A percentile compares a stretch with the other conserved stretches of the same genome.
phyloP scores from a whole-genome alignment of 1,140 invertebrate species.

The Euborellia annulipes region DNA sequence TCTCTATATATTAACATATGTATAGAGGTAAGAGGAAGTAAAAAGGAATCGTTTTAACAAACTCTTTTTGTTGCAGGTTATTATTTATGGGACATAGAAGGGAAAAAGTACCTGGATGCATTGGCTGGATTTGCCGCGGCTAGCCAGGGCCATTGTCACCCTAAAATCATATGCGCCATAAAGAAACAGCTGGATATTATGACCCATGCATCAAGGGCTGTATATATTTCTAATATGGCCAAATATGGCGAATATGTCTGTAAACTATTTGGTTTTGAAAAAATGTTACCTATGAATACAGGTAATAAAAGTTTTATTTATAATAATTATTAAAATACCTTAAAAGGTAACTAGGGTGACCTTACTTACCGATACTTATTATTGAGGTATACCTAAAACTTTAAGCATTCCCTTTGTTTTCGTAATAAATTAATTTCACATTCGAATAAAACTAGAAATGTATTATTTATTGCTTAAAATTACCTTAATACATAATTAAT shows the following conservation, averaged over 20 bases:
- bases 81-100: slow-evolving; percentile 63
- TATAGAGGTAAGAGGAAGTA: too few relatives aligned
- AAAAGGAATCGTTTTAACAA: too few relatives aligned
- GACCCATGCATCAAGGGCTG: slow-evolving; percentile 62
- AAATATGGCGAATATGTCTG: slow-evolving; percentile 59
- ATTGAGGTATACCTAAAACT: too few relatives aligned
- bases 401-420: too few relatives aligned
- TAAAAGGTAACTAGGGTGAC: too few relatives aligned
- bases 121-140: slow-evolving; percentile 63
- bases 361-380: too few relatives aligned
- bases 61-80: slow-evolving; percentile 45
- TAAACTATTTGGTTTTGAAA: slow-evolving; percentile 54
- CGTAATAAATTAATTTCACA: too few relatives aligned
- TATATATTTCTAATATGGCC: slow-evolving; percentile 53
- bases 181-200: slow-evolving; percentile 36
- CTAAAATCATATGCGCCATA: slow-evolving; percentile 48
- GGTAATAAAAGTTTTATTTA: slow-evolving; percentile 28
- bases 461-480: too few relatives aligned
- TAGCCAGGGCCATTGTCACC: slow-evolving; percentile 72
- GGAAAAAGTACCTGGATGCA: slow-evolving; percentile 61
- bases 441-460: too few relatives aligned
- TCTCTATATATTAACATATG: too few relatives aligned
- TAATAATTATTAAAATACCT: too few relatives aligned
- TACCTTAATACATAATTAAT: too few relatives aligned
- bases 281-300: slow-evolving; percentile 68